A percentile compares a stretch with the other conserved stretches of the same genome.
These are phyloP conservation scores for Brachionus rotundiformis DNA, from an alignment of 1,140 invertebrate species.

Conservation along the genomic window DNA sequence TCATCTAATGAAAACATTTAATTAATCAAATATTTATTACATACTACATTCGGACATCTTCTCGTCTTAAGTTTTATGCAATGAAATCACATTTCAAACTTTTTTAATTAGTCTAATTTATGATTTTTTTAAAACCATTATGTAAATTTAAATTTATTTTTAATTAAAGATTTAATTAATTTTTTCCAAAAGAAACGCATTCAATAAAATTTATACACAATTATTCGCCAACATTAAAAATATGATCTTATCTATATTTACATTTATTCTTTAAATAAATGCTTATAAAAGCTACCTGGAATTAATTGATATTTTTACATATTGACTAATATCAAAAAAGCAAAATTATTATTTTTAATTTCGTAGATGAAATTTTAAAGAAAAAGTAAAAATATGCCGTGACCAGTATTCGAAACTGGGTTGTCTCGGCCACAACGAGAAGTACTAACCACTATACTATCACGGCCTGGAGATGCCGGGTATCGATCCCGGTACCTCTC, in stretches of 20 bases:
- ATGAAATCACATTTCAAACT: no score
- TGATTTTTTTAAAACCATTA: not conserved
- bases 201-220: not conserved
- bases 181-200: not conserved
- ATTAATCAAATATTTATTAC: no score
- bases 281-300: not conserved
- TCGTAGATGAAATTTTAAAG: no score
- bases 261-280: not conserved
- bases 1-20: no score
- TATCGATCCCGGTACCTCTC: constrained; percentile 38
- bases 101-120: no score
- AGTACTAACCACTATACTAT: constrained; percentile 65
- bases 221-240: not conserved
- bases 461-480: constrained; percentile 68
- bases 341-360: not conserved
- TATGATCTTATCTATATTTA: not conserved
- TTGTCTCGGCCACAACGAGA: constrained; percentile 88
- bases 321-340: not conserved
- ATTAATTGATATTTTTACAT: not conserved
- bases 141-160: not conserved
- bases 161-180: not conserved
- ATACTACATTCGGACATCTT: no score
- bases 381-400: constrained; percentile 73
- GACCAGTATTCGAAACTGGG: constrained; percentile 90
- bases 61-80: no score